Conservation (phyloP, 1,140 invertebrate genomes). For the Drosophila micromelanica region DNA sequence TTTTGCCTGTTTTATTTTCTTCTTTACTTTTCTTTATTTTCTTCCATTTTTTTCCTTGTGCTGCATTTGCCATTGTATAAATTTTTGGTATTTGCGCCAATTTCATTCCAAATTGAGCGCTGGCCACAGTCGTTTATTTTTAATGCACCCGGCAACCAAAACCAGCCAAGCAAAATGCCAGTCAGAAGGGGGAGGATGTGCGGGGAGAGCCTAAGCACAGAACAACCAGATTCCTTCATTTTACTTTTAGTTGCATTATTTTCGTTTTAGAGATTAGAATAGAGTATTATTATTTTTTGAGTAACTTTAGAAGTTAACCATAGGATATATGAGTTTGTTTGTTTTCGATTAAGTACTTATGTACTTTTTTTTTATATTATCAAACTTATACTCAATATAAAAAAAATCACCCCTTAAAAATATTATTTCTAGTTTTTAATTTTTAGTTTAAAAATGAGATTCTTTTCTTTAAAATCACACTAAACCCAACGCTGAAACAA, state of each 20-base stretch:
- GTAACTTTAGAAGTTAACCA: neutral
- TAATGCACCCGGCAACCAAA: slow-evolving; percentile 66
- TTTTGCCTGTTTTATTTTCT: neutral
- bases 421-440: too few species aligned
- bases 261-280: slow-evolving; percentile 29
- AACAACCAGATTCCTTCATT: slow-evolving; percentile 7
- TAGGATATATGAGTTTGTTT: too few species aligned
- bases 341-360: too few species aligned
- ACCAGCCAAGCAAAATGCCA: slow-evolving; percentile 63
- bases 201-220: neutral
- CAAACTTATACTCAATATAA: too few species aligned
- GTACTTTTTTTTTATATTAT: neutral
- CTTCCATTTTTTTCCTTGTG: slow-evolving; percentile 18
- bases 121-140: slow-evolving; percentile 81
- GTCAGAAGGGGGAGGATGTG: neutral
- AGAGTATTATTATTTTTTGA: slow-evolving; percentile 30
- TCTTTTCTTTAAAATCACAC: neutral
- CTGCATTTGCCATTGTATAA: slow-evolving; percentile 80
- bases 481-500: neutral
- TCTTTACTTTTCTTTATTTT: slow-evolving; percentile 17
- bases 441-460: neutral
- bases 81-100: slow-evolving; percentile 82
- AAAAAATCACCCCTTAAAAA: too few species aligned
- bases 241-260: slow-evolving; percentile 35
- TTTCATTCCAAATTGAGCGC: slow-evolving; percentile 82